These are phyloP conservation scores for Tetranychus piercei DNA, from an alignment of 2,888 invertebrate species.

Conservation along the genomic window DNA sequence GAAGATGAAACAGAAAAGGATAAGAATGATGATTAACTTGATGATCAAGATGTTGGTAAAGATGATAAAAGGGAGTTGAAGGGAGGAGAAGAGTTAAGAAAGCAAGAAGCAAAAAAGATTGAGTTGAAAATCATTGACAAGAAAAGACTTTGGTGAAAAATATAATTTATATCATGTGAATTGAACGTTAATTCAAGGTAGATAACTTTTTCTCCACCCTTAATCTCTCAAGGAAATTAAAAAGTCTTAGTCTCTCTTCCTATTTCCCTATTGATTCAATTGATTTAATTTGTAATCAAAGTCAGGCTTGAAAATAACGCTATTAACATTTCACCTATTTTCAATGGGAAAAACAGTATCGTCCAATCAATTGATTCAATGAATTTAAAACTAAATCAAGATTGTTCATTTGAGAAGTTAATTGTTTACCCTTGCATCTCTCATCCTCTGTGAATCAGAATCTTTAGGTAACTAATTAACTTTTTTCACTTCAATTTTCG, in stretches of 20 bases:
- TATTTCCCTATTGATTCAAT: too few species aligned
- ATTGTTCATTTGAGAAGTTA: background rate
- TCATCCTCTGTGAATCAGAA: too few species aligned
- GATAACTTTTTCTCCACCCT: background rate
- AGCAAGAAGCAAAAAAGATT: background rate
- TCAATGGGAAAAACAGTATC: too few species aligned
- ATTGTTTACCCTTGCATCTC: background rate
- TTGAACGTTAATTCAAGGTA: background rate
- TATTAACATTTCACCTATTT: too few species aligned
- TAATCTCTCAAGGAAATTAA: constrained; percentile 1
- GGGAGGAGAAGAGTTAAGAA: background rate
- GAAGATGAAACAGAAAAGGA: background rate
- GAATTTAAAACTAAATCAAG: background rate
- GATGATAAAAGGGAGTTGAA: background rate
- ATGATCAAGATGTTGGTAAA: background rate
- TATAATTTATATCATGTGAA: background rate
- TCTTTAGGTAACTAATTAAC: too few species aligned
- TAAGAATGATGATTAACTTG: background rate
- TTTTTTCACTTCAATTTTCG: too few species aligned
- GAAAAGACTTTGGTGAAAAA: background rate
- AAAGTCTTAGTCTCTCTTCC: too few species aligned
- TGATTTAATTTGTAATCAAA: too few species aligned
- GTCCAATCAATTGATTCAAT: too few species aligned
- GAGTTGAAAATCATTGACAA: background rate
- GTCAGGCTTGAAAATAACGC: too few species aligned